A percentile compares a stretch with the other conserved stretches of the same genome.
phyloP scores from a whole-genome alignment of 1,140 invertebrate species.

The Meloidogyne floridensis region DNA sequence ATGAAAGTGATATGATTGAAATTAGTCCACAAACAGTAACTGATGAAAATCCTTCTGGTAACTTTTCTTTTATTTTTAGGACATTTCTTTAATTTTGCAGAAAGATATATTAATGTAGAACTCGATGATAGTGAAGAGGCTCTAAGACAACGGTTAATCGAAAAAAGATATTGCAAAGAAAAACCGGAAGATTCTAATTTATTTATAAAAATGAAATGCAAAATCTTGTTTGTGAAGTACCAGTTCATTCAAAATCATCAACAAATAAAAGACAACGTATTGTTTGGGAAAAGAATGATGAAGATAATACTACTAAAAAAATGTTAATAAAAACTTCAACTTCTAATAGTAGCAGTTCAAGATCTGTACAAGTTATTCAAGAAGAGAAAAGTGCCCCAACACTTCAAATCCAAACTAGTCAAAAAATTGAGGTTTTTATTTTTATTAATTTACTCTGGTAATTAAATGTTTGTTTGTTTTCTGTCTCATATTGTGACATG shows the following conservation, averaged over 20 bases:
- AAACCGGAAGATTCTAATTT: neutral
- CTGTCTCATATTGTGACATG: too few relatives aligned
- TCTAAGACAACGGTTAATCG: neutral
- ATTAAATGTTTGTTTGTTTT: too few relatives aligned
- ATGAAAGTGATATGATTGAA: neutral
- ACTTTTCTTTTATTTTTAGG: neutral
- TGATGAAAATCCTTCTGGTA: slow-evolving; percentile 1
- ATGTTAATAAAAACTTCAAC: neutral
- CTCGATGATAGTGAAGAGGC: neutral
- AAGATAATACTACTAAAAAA: neutral
- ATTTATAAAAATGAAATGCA: neutral
- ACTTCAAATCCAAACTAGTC: neutral
- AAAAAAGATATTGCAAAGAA: neutral
- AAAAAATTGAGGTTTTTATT: neutral
- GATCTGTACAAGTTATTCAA: neutral
- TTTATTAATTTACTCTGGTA: neutral
- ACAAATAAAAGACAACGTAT: neutral
- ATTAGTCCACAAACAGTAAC: neutral
- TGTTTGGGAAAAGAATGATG: neutral
- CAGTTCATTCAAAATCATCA: neutral
- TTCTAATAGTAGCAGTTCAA: neutral
- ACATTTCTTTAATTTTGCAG: neutral
- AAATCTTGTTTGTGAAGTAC: neutral
- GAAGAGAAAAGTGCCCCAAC: neutral
- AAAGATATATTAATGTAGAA: neutral